Base-by-base conservation (phyloP, 2,888 invertebrate species). In the Atethmia centrago region DNA sequence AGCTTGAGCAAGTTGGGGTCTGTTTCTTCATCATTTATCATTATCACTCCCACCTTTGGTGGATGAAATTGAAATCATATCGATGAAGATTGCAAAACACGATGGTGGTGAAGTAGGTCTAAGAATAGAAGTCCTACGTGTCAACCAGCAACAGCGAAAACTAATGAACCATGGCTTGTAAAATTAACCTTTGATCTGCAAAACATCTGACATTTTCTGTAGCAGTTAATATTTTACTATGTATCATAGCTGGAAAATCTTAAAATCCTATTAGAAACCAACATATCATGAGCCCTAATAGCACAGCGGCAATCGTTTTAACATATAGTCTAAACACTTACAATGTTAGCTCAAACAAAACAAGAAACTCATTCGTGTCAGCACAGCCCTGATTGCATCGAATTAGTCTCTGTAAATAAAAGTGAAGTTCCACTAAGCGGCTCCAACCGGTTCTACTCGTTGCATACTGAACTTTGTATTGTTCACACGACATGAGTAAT, bases 381-480 rank as follows among this genome's bases (percentile, higher is more conserved):
- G 85, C 77, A 31, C 83, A 87, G 55, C 86, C 86, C 87, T 85
- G 79, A 85, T 85, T 76, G 77, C 79, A 82, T 80, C 73, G 79
- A 85, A 87, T 86, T 83, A 83, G 83, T 71, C 71, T 84, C 76
- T 80, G 83, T 77, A 80, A 85, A 87, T 85, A 87, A 85, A 85
- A 85, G 86, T 81, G 86, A 81, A 84, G 83, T 79, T 76, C 73
- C 77, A 84, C 77, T 85, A 82, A 79, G 76, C 87, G 81, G 83
- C 51, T 53, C 59, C 59, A 61, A 85, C 85, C 86, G 80, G 86
- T 85, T 84, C 62, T 68, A 74, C 80, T 47, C 47, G 47, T 71
- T 71, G 83, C 83, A 71, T 68, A 74, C 64, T 85, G 84, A 80
- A 82, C 84, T 84, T 82, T 82, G 84, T 84, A 78, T 86, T 82